phyloP scores from a whole-genome alignment of 2,888 invertebrate species.

The Cheilosia grossa region DNA sequence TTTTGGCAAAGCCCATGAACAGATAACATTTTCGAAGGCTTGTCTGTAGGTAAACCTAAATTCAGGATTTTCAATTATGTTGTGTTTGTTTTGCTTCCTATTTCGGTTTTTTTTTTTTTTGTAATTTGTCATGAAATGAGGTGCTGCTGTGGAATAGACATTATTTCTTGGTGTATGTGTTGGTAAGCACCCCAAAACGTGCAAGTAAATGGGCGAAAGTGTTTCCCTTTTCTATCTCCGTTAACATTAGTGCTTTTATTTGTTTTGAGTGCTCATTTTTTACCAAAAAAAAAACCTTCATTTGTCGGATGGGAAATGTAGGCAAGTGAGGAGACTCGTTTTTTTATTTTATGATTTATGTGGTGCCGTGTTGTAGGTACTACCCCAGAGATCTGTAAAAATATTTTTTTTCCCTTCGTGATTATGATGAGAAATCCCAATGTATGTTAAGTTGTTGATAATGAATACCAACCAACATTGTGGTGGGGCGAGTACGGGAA shows the following conservation, averaged over 20 bases:
- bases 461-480: conserved; percentile 22
- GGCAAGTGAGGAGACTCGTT: conserved; percentile 14
- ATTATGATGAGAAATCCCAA: conserved; percentile 31
- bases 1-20: conserved; percentile 25
- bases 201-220: neutral
- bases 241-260: conserved; percentile 21
- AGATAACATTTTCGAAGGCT: conserved; percentile 18
- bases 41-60: neutral
- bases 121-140: conserved; percentile 48
- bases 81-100: neutral
- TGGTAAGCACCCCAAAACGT: neutral
- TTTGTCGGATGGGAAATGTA: neutral
- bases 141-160: conserved; percentile 33
- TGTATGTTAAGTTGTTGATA: conserved; percentile 55
- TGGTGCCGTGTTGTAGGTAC: neutral
- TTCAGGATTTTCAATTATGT: no score
- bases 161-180: conserved; percentile 27
- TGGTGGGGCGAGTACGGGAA: neutral
- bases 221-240: neutral
- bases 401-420: conserved; percentile 11
- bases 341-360: conserved; percentile 26
- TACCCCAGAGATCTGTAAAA: conserved; percentile 17
- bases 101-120: conserved; percentile 20
- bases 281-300: conserved; percentile 9
- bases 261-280: conserved; percentile 28